Base-by-base conservation (phyloP, 2,888 invertebrate species). In the Cabera pusaria region DNA sequence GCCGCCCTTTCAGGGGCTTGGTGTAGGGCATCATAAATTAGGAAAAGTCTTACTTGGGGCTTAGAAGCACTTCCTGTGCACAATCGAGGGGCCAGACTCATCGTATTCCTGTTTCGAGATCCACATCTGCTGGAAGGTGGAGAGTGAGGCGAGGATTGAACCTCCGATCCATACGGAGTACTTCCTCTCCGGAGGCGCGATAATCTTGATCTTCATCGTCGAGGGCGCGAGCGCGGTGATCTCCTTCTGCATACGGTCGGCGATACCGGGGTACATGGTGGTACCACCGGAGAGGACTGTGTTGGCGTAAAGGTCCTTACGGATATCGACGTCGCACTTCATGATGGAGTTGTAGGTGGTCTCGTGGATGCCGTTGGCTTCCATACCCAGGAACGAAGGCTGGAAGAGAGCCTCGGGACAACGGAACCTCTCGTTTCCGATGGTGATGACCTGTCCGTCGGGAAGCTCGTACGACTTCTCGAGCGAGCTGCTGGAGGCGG, bases 41-140 rank as follows among this genome's bases (percentile, higher is more conserved):
- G 72, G 67, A 71, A 79, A 70, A 83, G 84, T 83, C 83, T 84
- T 75, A 81, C 65, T 78, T 73, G 76, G 56, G 59, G 64, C 60
- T 77, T 81, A 83, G 82, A 82, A 84, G 74, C 97, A 97, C 92
- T 98, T 98, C 91, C 97, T 95, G 93, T 97, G 97, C 61, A 97
- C 97, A 75, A 96, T 96, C 67, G 95, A 95, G 70, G 97, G 97
- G 72, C 98, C 98, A 65, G 97, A 97, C 90, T 98, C 98, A 85
- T 98, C 98, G 91, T 98, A 98, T 85, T 98, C 98, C 90, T 97
- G 97, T 91, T 98, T 98, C 79, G 96, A 96, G 91, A 97, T 96
- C 97, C 97, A 97, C 96, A 97, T 97, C 91, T 96, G 96, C 78
- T 97, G 96, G 96, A 97, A 97, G 90, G 96, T 97, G 68, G 96